A percentile compares a stretch with the other conserved stretches of the same genome.
Evolutionary conservation across 2,113 vertebrate species (phyloP).

Genomic region (Nothocercus julius): DNA sequence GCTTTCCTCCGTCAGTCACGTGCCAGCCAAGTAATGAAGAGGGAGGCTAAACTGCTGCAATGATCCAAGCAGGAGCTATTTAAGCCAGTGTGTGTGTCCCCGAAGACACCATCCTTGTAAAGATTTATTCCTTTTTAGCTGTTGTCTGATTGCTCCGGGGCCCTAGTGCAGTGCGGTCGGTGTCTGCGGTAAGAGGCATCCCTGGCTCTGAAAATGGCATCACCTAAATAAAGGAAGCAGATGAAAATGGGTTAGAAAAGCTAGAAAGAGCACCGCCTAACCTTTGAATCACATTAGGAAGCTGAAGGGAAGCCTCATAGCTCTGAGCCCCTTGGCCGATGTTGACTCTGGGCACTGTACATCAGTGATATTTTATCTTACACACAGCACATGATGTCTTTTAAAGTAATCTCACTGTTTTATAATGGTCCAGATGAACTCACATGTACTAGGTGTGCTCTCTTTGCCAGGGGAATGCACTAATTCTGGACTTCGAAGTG

Average conservation of each 20-base stretch:
- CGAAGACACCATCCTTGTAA: neutral
- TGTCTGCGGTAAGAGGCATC: neutral
- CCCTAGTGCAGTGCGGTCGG: neutral
- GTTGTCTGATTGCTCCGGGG: neutral
- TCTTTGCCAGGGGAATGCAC: neutral
- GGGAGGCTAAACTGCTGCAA: neutral
- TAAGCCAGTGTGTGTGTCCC: neutral
- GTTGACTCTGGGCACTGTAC: neutral
- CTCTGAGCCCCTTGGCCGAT: neutral
- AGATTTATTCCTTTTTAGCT: neutral
- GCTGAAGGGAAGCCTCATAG: neutral
- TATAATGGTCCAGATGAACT: neutral
- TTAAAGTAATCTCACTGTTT: neutral
- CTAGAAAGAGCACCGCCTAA: neutral
- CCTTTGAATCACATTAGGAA: neutral
- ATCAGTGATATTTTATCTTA: neutral
- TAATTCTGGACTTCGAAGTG: neutral
- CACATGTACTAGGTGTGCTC: fast-evolving
- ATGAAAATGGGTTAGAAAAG: neutral
- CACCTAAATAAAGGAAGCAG: neutral
- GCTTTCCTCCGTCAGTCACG: neutral
- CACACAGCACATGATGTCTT: neutral
- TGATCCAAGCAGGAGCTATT: neutral
- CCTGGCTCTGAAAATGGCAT: neutral
- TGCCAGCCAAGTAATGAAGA: neutral